phyloP scores from a whole-genome alignment of 2,113 vertebrate species.

The Marmota monax region DNA sequence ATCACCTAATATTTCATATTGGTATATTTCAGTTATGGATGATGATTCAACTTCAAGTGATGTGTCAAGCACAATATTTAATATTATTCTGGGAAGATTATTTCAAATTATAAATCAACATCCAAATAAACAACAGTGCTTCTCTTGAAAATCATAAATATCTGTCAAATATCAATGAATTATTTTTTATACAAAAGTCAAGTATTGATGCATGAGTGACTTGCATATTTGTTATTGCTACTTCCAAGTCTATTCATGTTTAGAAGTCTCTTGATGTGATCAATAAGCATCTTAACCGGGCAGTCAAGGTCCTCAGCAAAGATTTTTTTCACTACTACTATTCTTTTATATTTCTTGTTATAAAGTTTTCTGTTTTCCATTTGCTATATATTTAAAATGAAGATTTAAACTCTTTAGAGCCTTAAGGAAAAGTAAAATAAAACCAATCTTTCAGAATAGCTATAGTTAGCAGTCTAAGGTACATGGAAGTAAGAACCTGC shows the following conservation, averaged over 20 bases:
- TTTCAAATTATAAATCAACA: constrained; percentile 79
- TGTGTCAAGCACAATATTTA: constrained; percentile 78
- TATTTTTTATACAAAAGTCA: constrained; percentile 72
- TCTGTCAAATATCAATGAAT: constrained; percentile 49
- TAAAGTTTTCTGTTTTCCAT: constrained; percentile 5
- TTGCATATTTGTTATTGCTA: constrained; percentile 64
- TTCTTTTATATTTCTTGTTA: constrained; percentile 8
- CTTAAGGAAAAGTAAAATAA: not conserved
- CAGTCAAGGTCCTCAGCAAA: not conserved
- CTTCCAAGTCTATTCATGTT: constrained; percentile 63
- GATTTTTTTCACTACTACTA: not conserved
- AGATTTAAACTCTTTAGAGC: not conserved
- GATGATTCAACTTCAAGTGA: constrained; percentile 70
- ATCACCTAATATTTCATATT: constrained; percentile 76
- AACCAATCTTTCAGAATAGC: not conserved
- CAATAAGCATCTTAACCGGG: constrained; percentile 42
- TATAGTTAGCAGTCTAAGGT: not conserved
- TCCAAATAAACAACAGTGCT: constrained; percentile 68
- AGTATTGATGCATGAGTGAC: constrained; percentile 61
- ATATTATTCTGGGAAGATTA: constrained; percentile 72
- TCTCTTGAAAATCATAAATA: constrained; percentile 75
- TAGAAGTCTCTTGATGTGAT: constrained; percentile 62
- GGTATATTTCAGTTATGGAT: constrained; percentile 67
- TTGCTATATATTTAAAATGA: constrained; percentile 6
- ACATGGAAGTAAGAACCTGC: fast-evolving